These are phyloP conservation scores for Nesogale talazaci DNA, from an alignment of 2,113 vertebrate genomes.

Conservation along the genomic window DNA sequence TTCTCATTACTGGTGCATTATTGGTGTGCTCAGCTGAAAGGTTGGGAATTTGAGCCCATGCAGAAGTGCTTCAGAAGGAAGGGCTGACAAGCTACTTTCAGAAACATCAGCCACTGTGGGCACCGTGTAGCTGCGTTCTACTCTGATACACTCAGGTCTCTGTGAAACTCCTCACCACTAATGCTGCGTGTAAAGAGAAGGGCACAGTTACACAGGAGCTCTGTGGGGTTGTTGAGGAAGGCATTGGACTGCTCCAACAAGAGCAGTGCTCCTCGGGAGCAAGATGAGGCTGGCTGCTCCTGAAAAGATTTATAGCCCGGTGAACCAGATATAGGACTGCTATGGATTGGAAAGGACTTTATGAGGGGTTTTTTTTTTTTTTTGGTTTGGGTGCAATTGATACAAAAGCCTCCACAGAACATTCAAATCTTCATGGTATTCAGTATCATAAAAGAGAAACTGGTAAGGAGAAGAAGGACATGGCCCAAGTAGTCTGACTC, in stretches of 20 bases:
- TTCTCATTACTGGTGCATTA: background rate
- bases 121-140: background rate
- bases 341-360: too few species aligned
- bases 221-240: too few species aligned
- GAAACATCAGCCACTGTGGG: background rate
- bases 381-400: background rate
- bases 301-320: too few species aligned
- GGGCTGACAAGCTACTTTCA: background rate
- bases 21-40: background rate
- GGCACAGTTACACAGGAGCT: background rate
- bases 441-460: constrained; percentile 9
- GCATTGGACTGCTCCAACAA: too few species aligned
- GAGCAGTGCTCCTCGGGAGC: too few species aligned
- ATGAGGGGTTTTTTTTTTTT: too few species aligned
- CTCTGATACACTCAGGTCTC: background rate
- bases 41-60: background rate
- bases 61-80: background rate
- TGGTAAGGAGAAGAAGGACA: background rate
- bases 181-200: constrained; percentile 45
- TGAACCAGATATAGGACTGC: too few species aligned
- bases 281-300: too few species aligned
- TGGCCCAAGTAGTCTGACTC: background rate
- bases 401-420: background rate
- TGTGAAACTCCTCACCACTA: background rate
- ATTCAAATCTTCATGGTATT: constrained; percentile 44